Percentiles rank a stretch among this genome's conserved stretches.
phyloP scores from a whole-genome alignment of 2,113 vertebrate genomes.

The Chamaetylas fuelleborni region DNA sequence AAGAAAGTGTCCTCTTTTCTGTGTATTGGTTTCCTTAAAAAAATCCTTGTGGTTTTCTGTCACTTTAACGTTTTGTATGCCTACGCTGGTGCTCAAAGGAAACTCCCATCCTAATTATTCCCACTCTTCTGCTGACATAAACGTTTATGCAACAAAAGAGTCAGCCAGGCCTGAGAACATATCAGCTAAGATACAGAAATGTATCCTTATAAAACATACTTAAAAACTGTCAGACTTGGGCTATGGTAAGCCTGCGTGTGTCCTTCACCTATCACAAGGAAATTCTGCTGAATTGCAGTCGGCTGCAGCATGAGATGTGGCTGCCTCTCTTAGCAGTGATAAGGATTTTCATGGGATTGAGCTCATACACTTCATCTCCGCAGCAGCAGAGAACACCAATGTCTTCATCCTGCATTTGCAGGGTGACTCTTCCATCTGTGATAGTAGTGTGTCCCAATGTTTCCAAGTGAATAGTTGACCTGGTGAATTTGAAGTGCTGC shows the following conservation, averaged over 20 bases:
- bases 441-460: neutral
- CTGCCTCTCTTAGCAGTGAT: neutral
- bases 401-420: neutral
- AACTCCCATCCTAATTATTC: neutral
- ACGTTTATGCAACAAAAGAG: neutral
- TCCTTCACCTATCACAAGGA: neutral
- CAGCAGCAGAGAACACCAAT: neutral
- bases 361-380: neutral
- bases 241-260: neutral
- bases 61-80: neutral
- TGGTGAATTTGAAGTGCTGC: neutral
- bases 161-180: neutral
- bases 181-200: neutral
- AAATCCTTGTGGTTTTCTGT: accelerated
- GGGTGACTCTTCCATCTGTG: neutral
- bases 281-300: neutral
- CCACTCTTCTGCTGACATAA: neutral
- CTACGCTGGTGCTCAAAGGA: neutral
- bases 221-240: neutral
- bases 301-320: neutral
- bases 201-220: neutral
- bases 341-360: neutral
- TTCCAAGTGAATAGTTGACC: neutral
- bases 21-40: neutral
- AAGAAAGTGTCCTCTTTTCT: neutral